Base-by-base conservation (phyloP, 2,888 invertebrate species). In the Hydroisotoma schaefferi region DNA sequence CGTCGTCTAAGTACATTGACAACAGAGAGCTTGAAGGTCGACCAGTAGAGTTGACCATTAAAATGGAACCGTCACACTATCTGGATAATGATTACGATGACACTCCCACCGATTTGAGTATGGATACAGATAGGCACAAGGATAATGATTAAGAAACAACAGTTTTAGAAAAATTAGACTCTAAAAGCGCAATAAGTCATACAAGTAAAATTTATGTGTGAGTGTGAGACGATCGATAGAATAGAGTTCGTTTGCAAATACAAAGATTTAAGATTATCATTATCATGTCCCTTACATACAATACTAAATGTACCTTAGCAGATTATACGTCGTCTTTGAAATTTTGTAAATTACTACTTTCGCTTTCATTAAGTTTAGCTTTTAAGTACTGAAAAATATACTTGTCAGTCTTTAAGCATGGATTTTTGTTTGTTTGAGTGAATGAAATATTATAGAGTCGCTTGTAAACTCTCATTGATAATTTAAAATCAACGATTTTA, bases 61-160 rank as follows among this genome's bases (percentile, higher is more conserved):
- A 68, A 57, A 63, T 60, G 57, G 71, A 71, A 63, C 67, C 68
- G 29, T 64, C 59, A 38, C 54, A 52, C 59, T 63, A 60, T 44
- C 52, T 57, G 33, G 67, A 68, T 48, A 63, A 65, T 23, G 68
- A 70, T 15, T 69, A 70, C 25, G 85, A 85, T 68, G 84, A 86
- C 73, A 83, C 85, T 80, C 86, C 87, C 55, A 86, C 86, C 46
- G 87, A 87, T 75, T 77, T 87, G 68, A 86, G 85, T 74, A 85
- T 83, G 81, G 78, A 73, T 60, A 68, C 71, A 4, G 72, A 72
- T 43, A 57, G 72, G 55, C 70, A 71, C 59, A 66, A 71, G 54
- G 62, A 68, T 26, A 66, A 68, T 61, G 63, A 62, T 1, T 60
- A 63, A 18, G 55, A 64, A 15, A 33, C n/a, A n/a, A n/a, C n/a